Evolutionary conservation across 2,113 vertebrate genomes (phyloP).

Genomic region (Brienomyrus longianalis): DNA sequence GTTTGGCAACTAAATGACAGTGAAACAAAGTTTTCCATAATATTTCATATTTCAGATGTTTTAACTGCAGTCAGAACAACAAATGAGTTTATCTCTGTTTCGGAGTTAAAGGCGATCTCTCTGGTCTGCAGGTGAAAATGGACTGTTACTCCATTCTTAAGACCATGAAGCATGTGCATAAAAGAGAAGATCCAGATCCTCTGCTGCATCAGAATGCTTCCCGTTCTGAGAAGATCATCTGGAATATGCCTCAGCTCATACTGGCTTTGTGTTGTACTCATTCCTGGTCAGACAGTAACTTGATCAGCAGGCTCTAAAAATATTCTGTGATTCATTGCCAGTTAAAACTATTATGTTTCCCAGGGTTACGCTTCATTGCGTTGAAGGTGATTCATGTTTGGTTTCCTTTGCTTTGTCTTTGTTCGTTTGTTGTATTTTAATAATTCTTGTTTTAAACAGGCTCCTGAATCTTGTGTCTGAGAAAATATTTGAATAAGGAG

Average conservation of each 20-base stretch:
- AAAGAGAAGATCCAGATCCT: background rate
- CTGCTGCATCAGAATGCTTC: background rate
- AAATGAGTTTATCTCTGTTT: background rate
- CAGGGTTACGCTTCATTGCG: background rate
- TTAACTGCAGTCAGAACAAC: background rate
- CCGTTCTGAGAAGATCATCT: background rate
- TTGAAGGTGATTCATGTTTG: background rate
- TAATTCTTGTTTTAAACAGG: background rate
- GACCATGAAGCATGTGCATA: background rate
- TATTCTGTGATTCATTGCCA: background rate
- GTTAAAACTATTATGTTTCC: background rate
- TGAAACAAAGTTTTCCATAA: background rate
- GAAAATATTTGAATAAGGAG: background rate
- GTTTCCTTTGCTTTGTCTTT: background rate
- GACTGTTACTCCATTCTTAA: background rate
- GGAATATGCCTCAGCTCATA: background rate
- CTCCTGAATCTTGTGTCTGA: background rate
- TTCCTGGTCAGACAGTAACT: background rate
- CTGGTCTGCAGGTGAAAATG: background rate
- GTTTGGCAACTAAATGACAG: background rate
- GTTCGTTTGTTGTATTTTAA: background rate
- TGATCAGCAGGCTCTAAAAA: background rate
- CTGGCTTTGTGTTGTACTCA: background rate
- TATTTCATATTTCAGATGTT: background rate
- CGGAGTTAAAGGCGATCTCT: background rate